Conservation (phyloP, 2,113 vertebrate species). For the Gracilinanus agilis region DNA sequence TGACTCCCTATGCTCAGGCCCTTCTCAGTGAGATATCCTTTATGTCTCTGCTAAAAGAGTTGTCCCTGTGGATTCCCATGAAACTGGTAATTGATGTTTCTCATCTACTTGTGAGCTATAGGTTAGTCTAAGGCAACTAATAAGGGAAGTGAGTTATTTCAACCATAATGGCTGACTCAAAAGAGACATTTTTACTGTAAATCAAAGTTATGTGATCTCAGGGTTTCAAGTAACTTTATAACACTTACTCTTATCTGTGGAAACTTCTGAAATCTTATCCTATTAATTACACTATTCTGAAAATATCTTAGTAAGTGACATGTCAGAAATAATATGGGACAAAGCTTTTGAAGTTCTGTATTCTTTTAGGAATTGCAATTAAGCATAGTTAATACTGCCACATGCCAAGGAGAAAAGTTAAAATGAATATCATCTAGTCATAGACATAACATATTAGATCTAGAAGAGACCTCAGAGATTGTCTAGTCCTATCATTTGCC, state of each 20-base stretch:
- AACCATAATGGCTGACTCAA: neutral
- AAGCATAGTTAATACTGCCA: neutral
- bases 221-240: neutral
- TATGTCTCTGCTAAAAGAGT: neutral
- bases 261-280: neutral
- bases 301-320: neutral
- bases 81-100: neutral
- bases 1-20: neutral
- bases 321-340: neutral
- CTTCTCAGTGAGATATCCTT: neutral
- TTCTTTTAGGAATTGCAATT: neutral
- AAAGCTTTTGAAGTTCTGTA: neutral
- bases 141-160: neutral
- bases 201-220: neutral
- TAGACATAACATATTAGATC: neutral
- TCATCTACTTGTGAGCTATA: neutral
- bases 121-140: neutral
- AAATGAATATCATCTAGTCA: neutral
- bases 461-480: neutral
- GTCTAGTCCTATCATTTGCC: neutral
- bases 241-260: neutral
- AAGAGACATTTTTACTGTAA: neutral
- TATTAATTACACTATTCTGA: neutral
- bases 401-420: neutral
- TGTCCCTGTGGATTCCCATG: neutral